phyloP scores from a whole-genome alignment of 2,888 invertebrate genomes.

The Parnassius glacialis region DNA sequence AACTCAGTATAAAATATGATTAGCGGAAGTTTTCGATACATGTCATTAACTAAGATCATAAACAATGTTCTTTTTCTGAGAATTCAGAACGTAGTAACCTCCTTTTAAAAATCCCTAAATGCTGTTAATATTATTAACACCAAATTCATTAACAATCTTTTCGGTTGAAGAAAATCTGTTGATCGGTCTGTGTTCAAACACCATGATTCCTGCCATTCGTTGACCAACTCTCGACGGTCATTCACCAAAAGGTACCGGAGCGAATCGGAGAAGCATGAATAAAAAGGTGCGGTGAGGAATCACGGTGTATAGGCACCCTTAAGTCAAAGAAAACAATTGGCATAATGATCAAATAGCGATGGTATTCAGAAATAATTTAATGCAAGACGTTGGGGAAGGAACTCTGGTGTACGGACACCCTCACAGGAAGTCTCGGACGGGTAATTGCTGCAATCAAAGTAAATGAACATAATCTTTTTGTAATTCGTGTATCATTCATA shows the following conservation, averaged over 20 bases:
- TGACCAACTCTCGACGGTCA: conserved; percentile 73
- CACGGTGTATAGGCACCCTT: conserved; percentile 73
- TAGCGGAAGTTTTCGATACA: too few relatives aligned
- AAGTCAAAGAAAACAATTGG: conserved; percentile 47
- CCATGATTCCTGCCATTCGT: conserved; percentile 77
- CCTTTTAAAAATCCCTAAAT: too few relatives aligned
- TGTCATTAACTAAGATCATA: too few relatives aligned
- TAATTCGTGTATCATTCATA: too few relatives aligned
- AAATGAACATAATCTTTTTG: conserved; percentile 13
- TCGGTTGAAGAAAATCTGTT: conserved; percentile 52
- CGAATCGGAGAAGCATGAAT: conserved; percentile 68
- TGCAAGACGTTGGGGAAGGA: conserved; percentile 54
- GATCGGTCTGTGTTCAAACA: conserved; percentile 57
- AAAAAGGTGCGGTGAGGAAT: conserved; percentile 74
- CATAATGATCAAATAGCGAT: conserved; percentile 34
- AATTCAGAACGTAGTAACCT: too few relatives aligned
- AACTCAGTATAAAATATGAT: too few relatives aligned
- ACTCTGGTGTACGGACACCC: conserved; percentile 61
- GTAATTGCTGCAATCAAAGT: conserved; percentile 27
- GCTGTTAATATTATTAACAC: too few relatives aligned
- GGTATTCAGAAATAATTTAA: conserved; percentile 32
- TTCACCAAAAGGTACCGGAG: conserved; percentile 72
- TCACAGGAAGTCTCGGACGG: conserved; percentile 53
- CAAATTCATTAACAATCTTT: conserved; percentile 7
- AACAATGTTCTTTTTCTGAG: too few relatives aligned